Conservation (phyloP, 2,888 invertebrate genomes). For the Apodemia hepburni region DNA sequence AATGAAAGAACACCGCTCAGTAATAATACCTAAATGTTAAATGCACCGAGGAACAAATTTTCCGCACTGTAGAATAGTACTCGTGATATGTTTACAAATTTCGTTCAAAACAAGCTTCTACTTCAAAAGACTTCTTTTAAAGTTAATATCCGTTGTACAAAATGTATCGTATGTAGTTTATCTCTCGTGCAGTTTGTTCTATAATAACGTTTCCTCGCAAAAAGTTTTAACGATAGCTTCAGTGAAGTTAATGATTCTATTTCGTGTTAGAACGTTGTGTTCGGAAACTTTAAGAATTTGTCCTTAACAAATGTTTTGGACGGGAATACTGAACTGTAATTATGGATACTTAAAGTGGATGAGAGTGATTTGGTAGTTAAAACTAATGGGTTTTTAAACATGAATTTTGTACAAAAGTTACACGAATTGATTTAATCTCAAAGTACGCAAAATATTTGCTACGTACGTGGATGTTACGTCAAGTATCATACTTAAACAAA, state of each 20-base stretch:
- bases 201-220: conserved; percentile 10
- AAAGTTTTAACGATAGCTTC: conserved; percentile 9
- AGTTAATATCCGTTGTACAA: conserved; percentile 10
- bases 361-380: too few relatives aligned
- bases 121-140: neutral
- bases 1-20: conserved; percentile 24
- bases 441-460: too few relatives aligned
- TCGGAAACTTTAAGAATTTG: conserved; percentile 4
- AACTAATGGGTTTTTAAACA: too few relatives aligned
- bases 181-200: conserved; percentile 2
- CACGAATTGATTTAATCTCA: too few relatives aligned
- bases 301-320: neutral
- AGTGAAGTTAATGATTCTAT: conserved; percentile 17
- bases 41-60: conserved; percentile 26
- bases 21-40: conserved; percentile 27
- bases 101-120: conserved; percentile 9
- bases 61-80: conserved; percentile 20
- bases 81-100: conserved; percentile 6
- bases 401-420: too few relatives aligned
- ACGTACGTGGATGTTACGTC: too few relatives aligned
- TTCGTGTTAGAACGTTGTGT: conserved; percentile 21
- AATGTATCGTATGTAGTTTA: conserved; percentile 3
- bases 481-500: too few relatives aligned
- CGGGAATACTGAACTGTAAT: neutral
- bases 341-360: neutral